phyloP scores from a whole-genome alignment of 2,888 invertebrate species.

The Ischnura elegans region DNA sequence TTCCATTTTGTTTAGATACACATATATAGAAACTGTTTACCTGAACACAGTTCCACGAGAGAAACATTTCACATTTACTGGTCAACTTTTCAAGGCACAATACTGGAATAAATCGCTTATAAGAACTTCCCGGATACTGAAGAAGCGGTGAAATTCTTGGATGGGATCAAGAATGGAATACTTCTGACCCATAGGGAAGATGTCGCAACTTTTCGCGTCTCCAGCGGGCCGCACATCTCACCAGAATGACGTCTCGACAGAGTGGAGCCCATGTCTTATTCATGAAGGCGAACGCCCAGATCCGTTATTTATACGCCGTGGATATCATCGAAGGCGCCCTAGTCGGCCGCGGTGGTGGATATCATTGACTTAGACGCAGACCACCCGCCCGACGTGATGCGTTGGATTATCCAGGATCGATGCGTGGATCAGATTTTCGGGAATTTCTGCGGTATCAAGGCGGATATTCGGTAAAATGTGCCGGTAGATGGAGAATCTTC shows the following conservation, averaged over 20 bases:
- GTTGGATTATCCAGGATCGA: background rate
- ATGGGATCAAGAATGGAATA: no score
- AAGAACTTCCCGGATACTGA: no score
- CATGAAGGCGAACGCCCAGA: background rate
- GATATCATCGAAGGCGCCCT: background rate
- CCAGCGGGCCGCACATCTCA: background rate
- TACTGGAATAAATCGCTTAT: no score
- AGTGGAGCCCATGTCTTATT: conserved; percentile 10
- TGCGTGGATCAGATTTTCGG: background rate
- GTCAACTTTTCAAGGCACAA: no score
- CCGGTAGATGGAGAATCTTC: background rate
- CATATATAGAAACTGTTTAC: no score
- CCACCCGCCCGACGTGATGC: background rate
- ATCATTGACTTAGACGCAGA: background rate
- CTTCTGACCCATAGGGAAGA: no score
- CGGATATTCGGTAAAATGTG: background rate
- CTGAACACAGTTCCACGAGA: no score
- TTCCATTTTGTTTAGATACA: no score
- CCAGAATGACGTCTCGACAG: background rate
- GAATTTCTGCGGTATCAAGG: background rate
- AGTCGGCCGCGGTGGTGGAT: background rate
- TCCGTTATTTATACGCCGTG: conserved; percentile 20
- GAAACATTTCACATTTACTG: no score
- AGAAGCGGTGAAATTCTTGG: no score
- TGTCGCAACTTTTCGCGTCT: background rate